A percentile compares a stretch with the other conserved stretches of the same genome.
phyloP scores from a whole-genome alignment of 2,888 invertebrate species.

The Apodemia zela region DNA sequence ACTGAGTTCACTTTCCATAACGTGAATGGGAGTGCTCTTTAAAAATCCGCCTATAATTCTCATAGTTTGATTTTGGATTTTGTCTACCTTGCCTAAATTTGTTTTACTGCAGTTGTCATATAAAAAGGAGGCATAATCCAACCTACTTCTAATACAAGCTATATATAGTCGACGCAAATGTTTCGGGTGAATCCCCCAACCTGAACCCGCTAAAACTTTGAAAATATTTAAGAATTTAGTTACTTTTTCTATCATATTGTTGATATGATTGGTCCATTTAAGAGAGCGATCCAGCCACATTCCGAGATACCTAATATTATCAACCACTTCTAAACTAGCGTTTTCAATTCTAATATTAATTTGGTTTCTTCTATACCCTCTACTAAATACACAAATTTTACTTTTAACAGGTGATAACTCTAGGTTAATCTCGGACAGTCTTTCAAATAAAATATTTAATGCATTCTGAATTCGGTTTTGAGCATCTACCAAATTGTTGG shows the following conservation, averaged over 20 bases:
- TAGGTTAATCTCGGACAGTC: background rate
- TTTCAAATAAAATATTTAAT: background rate
- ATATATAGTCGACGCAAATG: background rate
- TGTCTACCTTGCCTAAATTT: too few species aligned
- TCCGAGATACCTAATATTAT: background rate
- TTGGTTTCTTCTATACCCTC: background rate
- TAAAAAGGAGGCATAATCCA: too few species aligned
- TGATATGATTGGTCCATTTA: constrained; percentile 12
- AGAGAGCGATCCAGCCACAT: constrained; percentile 14
- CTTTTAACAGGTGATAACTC: background rate
- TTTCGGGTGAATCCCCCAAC: constrained; percentile 35
- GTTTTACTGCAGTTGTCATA: too few species aligned
- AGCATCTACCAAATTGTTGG: background rate
- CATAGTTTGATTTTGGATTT: constrained; percentile 24
- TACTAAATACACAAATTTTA: background rate
- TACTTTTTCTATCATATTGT: background rate
- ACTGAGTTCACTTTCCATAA: too few species aligned
- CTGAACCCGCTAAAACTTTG: constrained; percentile 23
- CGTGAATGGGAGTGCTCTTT: too few species aligned
- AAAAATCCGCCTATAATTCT: background rate
- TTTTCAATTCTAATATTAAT: background rate
- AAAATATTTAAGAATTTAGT: background rate
- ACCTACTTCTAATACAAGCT: too few species aligned
- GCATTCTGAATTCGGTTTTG: background rate
- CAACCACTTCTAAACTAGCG: background rate